A percentile compares a stretch with the other conserved stretches of the same genome.
Conservation (phyloP, 2,888 invertebrate genomes). For the Agrochola circellaris region DNA sequence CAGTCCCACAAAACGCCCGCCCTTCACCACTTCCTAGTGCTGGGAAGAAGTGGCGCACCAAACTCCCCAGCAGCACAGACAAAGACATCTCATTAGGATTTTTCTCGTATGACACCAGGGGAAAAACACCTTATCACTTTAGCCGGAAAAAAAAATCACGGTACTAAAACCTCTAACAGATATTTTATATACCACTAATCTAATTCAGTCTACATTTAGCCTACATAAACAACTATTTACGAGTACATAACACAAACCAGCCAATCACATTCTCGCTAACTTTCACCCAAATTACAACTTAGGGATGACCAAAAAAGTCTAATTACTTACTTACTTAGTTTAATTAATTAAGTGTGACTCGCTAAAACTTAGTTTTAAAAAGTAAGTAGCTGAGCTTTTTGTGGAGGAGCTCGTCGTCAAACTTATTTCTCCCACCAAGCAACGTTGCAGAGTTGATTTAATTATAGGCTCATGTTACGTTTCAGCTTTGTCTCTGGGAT, state of each 20-base stretch:
- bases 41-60: too few species aligned
- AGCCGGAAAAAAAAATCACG: slow-evolving; percentile 20
- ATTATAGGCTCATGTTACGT: too few species aligned
- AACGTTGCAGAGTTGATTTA: not conserved
- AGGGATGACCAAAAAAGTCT: slow-evolving; percentile 46
- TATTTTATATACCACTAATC: slow-evolving; percentile 37
- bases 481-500: too few species aligned
- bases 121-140: slow-evolving; percentile 24
- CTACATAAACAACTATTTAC: slow-evolving; percentile 51
- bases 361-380: slow-evolving; percentile 66
- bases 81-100: not conserved
- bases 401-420: not conserved
- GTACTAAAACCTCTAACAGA: slow-evolving; percentile 28
- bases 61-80: too few species aligned
- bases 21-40: too few species aligned
- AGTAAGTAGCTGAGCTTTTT: not conserved
- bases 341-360: slow-evolving; percentile 60
- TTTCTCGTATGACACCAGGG: too few species aligned
- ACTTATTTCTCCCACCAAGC: not conserved
- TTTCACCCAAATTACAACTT: slow-evolving; percentile 49
- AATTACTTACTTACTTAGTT: slow-evolving; percentile 40
- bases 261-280: slow-evolving; percentile 38
- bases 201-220: slow-evolving; percentile 28
- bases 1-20: too few species aligned
- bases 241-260: slow-evolving; percentile 39